A percentile compares a stretch with the other conserved stretches of the same genome.
Evolutionary conservation across 1,140 invertebrate species (phyloP).

Genomic region (Pseudomyrmex flavicornis): DNA sequence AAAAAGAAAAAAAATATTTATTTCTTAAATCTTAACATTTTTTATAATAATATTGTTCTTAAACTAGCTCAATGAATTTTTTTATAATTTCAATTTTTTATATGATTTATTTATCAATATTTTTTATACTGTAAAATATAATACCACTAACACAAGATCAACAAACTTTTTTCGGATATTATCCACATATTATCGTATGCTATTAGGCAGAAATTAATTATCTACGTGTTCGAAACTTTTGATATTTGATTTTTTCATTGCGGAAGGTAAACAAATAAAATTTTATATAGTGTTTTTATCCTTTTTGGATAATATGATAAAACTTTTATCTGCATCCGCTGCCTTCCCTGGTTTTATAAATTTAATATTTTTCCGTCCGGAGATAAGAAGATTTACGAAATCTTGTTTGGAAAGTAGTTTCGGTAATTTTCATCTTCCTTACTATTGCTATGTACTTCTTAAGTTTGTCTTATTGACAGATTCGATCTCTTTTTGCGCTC

Average conservation of each 20-base stretch:
- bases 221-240: conserved; percentile 20
- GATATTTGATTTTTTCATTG: neutral
- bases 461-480: too few species aligned
- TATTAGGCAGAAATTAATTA: conserved; percentile 34
- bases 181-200: neutral
- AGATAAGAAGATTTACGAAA: too few species aligned
- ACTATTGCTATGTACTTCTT: too few species aligned
- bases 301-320: too few species aligned
- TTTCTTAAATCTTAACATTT: neutral
- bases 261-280: conserved; percentile 10
- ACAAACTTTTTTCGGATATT: conserved; percentile 35
- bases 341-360: too few species aligned
- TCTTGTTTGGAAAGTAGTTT: too few species aligned
- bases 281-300: neutral
- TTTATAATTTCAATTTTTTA: neutral
- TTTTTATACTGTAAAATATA: neutral
- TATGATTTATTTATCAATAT: too few species aligned
- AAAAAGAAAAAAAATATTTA: neutral
- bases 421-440: too few species aligned
- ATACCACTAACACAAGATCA: conserved; percentile 21
- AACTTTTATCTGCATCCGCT: too few species aligned
- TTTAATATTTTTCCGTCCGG: too few species aligned
- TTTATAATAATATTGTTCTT: neutral
- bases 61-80: conserved; percentile 14
- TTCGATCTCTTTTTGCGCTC: too few species aligned